Base-by-base conservation (phyloP, 2,888 invertebrate species). In the Rhimphoctona megacephalus region DNA sequence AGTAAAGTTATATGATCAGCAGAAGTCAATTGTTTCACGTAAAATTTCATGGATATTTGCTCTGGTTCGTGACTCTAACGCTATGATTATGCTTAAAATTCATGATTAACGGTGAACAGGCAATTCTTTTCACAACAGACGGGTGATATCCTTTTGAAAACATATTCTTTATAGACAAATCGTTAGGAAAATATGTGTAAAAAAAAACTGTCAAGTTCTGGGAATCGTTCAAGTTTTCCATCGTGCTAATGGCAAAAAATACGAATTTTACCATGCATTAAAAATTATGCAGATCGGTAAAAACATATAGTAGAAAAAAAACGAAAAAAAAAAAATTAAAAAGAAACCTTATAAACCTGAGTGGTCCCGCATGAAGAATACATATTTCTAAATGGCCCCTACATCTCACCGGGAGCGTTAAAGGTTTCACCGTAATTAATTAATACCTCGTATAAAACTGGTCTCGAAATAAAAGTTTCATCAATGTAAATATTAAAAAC, bases 381-480 rank as follows among this genome's bases (percentile, higher is more conserved):
- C 67, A 9, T 33, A 52, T 77, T 33, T 43, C 61, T 57, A 19
- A 61, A 74, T 74, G 74, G 61, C 43, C 61, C 61, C 43, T 46
- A 39, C 19, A 74, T 74, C 30, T 74, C 39, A 74, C 74, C 61
- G 30, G 61, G 52, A 49, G 25, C 52, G n/a, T 54, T 52, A 36
- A 30, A 33, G 54, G 73, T 36, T 54, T 33, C 8, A 25, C 19
- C 14, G 33, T 2, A 52, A 19, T 52, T 17, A 25, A 19, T 49
- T 33, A 22, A n/a, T 8, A 61, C 8, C 43, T 76, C 9, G 4
- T 43, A 46, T 49, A 11, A 76, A 46, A 76, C 30, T 76, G n/a
- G 30, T 76, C 25, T 30, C 66, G 3, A 66, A 36, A 79, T 52
- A 83, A 81, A 79, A 83, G 43, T 81, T 81, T 43, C 5, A 33